Evolutionary conservation across 2,797 vertebrate genomes (phyloP).

Genomic region (Smutsia gigantea): DNA sequence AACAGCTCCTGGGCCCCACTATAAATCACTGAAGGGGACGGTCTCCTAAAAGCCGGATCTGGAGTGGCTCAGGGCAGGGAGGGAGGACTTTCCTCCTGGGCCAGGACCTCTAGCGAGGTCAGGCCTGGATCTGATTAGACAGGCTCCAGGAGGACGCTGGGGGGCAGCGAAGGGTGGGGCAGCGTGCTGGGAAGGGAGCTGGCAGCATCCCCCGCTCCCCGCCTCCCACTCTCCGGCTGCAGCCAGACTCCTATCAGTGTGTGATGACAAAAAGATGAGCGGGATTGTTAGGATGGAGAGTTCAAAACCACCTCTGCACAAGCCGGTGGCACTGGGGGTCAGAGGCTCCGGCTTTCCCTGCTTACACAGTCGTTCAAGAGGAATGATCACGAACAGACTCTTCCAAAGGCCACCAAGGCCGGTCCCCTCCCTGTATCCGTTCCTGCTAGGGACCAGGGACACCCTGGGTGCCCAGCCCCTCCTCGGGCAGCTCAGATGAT

Average conservation of each 20-base stretch:
- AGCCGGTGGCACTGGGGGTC: background rate
- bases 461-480: background rate
- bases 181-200: slow-evolving; percentile 37
- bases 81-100: slow-evolving; percentile 68
- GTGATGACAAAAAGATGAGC: background rate
- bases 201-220: background rate
- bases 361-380: background rate
- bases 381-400: background rate
- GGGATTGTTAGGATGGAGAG: background rate
- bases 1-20: slow-evolving; percentile 43
- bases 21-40: slow-evolving; percentile 77
- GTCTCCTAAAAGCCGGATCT: slow-evolving; percentile 58
- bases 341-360: background rate
- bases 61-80: slow-evolving; percentile 50
- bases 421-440: background rate
- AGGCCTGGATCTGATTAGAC: slow-evolving; percentile 85
- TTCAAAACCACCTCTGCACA: slow-evolving; percentile 14
- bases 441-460: background rate
- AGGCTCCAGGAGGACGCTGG: slow-evolving; percentile 48
- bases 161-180: slow-evolving; percentile 12
- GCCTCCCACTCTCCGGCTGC: background rate
- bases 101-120: slow-evolving; percentile 70
- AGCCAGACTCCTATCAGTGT: background rate
- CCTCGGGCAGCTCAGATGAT: background rate
- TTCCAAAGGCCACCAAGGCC: background rate